Conservation (phyloP, 2,888 invertebrate species). For the Campoplex capitator region DNA sequence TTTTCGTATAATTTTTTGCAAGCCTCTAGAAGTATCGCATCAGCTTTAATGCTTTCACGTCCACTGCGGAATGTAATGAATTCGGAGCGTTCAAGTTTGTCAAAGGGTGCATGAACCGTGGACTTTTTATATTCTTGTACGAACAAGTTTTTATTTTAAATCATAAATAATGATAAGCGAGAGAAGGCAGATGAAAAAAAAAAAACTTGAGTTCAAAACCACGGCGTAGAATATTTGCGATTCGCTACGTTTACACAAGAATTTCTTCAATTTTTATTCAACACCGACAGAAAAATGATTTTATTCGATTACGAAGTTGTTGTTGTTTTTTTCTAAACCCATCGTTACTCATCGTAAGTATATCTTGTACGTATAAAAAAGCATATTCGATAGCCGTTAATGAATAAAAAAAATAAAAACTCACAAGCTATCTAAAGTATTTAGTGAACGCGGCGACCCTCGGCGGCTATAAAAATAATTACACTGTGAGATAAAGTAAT, state of each 20-base stretch:
- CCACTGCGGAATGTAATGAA: conserved; percentile 17
- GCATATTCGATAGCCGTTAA: too few species aligned
- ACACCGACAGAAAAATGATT: background rate
- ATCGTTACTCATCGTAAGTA: background rate
- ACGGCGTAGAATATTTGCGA: background rate
- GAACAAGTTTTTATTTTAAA: background rate
- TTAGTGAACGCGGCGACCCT: too few species aligned
- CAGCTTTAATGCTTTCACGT: background rate
- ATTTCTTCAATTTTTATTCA: background rate
- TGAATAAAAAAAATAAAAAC: too few species aligned
- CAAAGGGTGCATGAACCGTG: background rate
- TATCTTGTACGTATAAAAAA: too few species aligned
- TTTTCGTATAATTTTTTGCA: conserved; percentile 73
- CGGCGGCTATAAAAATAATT: background rate
- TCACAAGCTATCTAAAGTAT: too few species aligned
- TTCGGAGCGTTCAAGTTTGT: background rate
- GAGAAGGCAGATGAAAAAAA: background rate
- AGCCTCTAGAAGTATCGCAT: conserved; percentile 40
- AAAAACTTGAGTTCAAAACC: background rate
- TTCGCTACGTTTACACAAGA: background rate
- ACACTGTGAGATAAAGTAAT: background rate
- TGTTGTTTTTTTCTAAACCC: background rate
- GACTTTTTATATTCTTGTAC: background rate
- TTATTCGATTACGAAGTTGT: too few species aligned
- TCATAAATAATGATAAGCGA: background rate